Evolutionary conservation across 1,140 invertebrate species (phyloP).

Genomic region (Branchinecta lynchi): DNA sequence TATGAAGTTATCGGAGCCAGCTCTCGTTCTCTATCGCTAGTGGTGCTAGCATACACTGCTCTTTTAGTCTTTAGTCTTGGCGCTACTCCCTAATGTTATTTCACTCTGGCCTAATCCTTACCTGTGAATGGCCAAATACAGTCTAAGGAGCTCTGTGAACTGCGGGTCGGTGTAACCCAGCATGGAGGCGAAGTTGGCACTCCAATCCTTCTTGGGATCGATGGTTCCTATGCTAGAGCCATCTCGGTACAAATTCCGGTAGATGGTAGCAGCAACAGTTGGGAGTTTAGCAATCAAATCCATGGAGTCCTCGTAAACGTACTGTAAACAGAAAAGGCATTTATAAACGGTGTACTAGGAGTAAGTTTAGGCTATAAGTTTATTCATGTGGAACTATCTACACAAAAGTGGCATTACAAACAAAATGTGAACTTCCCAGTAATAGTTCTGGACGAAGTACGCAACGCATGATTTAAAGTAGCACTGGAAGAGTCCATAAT

Average conservation of each 20-base stretch:
- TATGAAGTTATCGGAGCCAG: too few species aligned
- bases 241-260: slow-evolving; percentile 71
- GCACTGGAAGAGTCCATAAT: too few species aligned
- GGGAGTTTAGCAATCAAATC: slow-evolving; percentile 91
- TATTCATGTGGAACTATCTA: too few species aligned
- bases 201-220: slow-evolving; percentile 81
- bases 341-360: neutral
- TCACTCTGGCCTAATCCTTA: slow-evolving; percentile 23
- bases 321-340: slow-evolving; percentile 30
- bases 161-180: slow-evolving; percentile 67
- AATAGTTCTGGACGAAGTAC: too few species aligned
- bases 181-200: slow-evolving; percentile 81
- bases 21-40: too few species aligned
- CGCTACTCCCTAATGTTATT: neutral
- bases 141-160: slow-evolving; percentile 82
- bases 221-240: slow-evolving; percentile 74
- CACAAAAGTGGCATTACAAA: too few species aligned
- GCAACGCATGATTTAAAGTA: too few species aligned
- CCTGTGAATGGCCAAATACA: slow-evolving; percentile 92
- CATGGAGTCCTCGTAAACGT: slow-evolving; percentile 83
- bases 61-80: too few species aligned
- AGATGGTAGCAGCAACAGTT: slow-evolving; percentile 85
- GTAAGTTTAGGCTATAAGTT: too few species aligned
- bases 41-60: too few species aligned
- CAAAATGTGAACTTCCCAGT: too few species aligned